A percentile compares a stretch with the other conserved stretches of the same genome.
Evolutionary conservation across 2,888 invertebrate genomes (phyloP).

Genomic region (Drosophila infuscata): DNA sequence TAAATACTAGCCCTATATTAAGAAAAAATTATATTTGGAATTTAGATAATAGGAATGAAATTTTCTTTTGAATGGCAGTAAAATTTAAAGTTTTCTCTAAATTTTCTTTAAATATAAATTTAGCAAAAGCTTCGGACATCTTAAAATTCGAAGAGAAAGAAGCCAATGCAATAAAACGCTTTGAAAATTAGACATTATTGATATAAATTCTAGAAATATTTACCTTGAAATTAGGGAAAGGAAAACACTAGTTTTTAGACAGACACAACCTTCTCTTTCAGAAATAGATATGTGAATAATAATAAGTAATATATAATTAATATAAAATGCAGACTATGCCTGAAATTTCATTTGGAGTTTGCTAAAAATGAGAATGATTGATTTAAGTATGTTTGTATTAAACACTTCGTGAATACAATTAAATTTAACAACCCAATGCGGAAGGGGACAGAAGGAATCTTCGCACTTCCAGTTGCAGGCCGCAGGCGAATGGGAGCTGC

Average conservation of each 20-base stretch:
- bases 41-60: too few relatives aligned
- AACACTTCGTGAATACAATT: constrained; percentile 20
- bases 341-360: neutral
- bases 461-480: constrained; percentile 29
- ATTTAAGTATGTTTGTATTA: neutral
- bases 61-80: too few relatives aligned
- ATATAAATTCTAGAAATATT: accelerated
- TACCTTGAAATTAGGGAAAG: neutral
- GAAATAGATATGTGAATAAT: neutral
- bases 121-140: too few relatives aligned
- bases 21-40: too few relatives aligned
- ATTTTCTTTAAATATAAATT: too few relatives aligned
- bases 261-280: neutral
- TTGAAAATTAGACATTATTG: accelerated
- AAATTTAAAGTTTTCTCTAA: too few relatives aligned
- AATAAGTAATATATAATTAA: neutral
- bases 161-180: neutral
- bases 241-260: too few relatives aligned
- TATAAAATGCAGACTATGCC: neutral
- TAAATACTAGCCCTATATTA: too few relatives aligned
- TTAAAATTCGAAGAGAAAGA: too few relatives aligned
- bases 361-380: accelerated
- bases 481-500: constrained; percentile 21
- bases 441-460: constrained; percentile 35
- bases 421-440: constrained; percentile 48